Conservation (phyloP, 1,140 invertebrate genomes). For the Pomacea maculata region DNA sequence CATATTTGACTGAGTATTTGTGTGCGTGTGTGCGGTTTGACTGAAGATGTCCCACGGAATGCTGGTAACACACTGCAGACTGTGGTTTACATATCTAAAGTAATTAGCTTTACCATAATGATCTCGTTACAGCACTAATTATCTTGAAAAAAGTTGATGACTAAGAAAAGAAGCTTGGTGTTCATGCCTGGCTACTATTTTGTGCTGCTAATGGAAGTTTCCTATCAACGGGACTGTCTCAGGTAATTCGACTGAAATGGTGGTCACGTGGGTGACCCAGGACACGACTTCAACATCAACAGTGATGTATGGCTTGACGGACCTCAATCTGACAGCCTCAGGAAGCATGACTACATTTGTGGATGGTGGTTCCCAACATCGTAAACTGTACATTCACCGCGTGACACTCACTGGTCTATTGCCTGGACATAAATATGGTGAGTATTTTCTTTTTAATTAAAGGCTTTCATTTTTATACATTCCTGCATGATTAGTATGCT, state of each 20-base stretch:
- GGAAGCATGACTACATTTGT: constrained; percentile 77
- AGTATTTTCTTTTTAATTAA: constrained; percentile 32
- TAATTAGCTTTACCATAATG: too few relatives aligned
- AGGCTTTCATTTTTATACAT: background rate
- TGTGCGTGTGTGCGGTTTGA: too few relatives aligned
- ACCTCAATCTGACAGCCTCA: constrained; percentile 50
- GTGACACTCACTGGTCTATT: constrained; percentile 72
- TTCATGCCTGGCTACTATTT: background rate
- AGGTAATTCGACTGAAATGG: constrained; percentile 77
- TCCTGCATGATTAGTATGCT: background rate
- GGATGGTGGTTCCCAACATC: constrained; percentile 78
- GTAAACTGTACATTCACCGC: constrained; percentile 83
- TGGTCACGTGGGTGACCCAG: constrained; percentile 92
- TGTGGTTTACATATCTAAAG: too few relatives aligned
- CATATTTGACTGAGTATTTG: too few relatives aligned
- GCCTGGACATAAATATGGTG: constrained; percentile 74
- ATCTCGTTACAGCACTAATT: too few relatives aligned
- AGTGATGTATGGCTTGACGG: constrained; percentile 80
- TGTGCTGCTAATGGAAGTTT: background rate
- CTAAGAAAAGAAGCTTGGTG: background rate
- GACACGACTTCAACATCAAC: constrained; percentile 74
- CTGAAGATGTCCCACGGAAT: too few relatives aligned
- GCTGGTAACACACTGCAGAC: too few relatives aligned
- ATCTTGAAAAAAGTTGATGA: background rate
- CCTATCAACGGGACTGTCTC: constrained; percentile 10